These are phyloP conservation scores for Chiloscyllium punctatum DNA, from an alignment of 2,797 vertebrate genomes.

Conservation along the genomic window DNA sequence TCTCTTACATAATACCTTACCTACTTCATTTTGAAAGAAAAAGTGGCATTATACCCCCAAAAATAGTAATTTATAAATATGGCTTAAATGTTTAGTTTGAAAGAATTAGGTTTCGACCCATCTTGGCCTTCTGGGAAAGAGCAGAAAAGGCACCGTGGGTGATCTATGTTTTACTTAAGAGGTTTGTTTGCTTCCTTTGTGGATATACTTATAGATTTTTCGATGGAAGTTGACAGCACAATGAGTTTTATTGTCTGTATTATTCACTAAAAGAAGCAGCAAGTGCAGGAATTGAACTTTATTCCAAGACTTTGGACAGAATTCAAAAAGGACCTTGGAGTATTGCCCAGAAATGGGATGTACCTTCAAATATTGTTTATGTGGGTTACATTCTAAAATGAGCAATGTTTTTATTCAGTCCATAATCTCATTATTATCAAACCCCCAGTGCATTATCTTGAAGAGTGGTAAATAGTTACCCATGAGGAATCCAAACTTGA, in stretches of 20 bases:
- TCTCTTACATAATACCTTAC: not conserved
- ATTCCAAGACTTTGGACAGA: not conserved
- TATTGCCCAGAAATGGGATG: not conserved
- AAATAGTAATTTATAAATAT: not conserved
- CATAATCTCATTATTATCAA: not conserved
- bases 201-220: not conserved
- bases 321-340: not conserved
- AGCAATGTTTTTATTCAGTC: not conserved
- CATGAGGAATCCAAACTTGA: not conserved
- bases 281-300: not conserved
- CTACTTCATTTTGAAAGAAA: not conserved
- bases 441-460: not conserved
- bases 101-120: constrained; percentile 1
- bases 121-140: not conserved
- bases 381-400: not conserved
- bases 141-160: not conserved
- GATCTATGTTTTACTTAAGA: constrained; percentile 23
- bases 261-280: not conserved
- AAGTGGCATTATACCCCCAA: not conserved
- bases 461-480: not conserved
- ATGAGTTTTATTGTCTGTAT: not conserved
- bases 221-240: not conserved
- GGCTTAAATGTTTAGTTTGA: not conserved
- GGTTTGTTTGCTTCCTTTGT: not conserved
- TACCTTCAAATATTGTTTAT: not conserved